These are phyloP conservation scores for Grantiella picta DNA, from an alignment of 2,113 vertebrate genomes.

Conservation along the genomic window DNA sequence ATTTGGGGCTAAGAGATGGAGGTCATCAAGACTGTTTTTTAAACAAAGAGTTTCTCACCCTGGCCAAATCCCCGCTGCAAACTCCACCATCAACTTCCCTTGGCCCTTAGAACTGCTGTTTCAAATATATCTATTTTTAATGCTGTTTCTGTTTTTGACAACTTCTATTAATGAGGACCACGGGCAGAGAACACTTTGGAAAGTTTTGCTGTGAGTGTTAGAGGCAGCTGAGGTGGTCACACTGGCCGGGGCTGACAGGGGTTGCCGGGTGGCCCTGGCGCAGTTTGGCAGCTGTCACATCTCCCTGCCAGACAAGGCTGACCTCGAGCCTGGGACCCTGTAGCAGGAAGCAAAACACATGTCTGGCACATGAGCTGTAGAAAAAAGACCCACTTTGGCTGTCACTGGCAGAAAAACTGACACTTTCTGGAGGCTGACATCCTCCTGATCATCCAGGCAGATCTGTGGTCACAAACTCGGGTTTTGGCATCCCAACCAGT, in stretches of 20 bases:
- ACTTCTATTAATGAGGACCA: neutral
- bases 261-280: accelerated
- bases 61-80: neutral
- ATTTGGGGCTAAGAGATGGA: neutral
- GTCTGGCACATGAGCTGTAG: neutral
- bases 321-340: slow-evolving; percentile 6
- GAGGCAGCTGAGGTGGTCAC: neutral
- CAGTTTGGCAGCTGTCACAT: neutral
- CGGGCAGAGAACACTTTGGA: neutral
- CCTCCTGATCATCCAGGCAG: neutral
- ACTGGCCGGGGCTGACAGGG: neutral
- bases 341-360: neutral
- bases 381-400: neutral
- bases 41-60: neutral
- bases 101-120: neutral
- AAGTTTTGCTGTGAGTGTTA: neutral
- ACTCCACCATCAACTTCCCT: accelerated
- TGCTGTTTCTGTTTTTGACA: neutral
- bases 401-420: neutral
- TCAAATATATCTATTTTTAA: neutral
- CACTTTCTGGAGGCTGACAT: neutral
- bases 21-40: neutral
- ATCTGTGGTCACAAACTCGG: accelerated
- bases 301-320: neutral
- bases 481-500: neutral